Base-by-base conservation (phyloP, 2,888 invertebrate genomes). In the Ceratothoa steindachneri region DNA sequence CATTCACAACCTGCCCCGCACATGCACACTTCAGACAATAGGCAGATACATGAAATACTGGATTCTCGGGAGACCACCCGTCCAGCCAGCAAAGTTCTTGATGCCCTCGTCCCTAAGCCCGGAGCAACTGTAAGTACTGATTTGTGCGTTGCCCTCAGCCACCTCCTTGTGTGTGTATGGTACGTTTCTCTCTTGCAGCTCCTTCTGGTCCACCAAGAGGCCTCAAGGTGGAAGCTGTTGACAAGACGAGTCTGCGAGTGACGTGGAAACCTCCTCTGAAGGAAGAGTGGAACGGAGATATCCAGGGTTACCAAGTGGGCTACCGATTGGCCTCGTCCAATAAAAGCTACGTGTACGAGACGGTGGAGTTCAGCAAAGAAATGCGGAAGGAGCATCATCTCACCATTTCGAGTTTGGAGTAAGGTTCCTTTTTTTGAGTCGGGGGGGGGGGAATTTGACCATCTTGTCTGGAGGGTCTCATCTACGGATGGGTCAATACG, bases 251-350 rank as follows among this genome's bases (percentile, higher is more conserved):
- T 0, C 87, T 95, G 81, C 82, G 82, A 69, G 93, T 95, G 15
- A 91, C 90, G 81, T 95, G 95, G 95, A 94, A 94, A 85, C 93
- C 94, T 82, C 95, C 95, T 82, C 88, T 90, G 83, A 89, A 91
- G 41, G 90, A 93, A 80, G 92, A 94, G 84, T 95, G 94, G 94
- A 95, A 95, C 82, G 95, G 95, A 68, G 94, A 94, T 85, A 93
- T 95, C 79, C 88, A 87, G 83, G 94, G 94, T 77, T 95, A 95
- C 84, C 78, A 77, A 67, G 93, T 95, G 80, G 94, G 95, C 75
- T 93, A 93, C 85, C 91, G 93, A 87, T 87, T 93, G 73, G 90
- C 92, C 0, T 91, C 91, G 75, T 81, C 82, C 30, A 93, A 93
- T 83, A 92, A 93, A 80, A 93, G 93, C 0, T 95, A 91, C 84